These are phyloP conservation scores for Tryphoninae sp. DNA, from an alignment of 2,888 invertebrate genomes.

Conservation along the genomic window DNA sequence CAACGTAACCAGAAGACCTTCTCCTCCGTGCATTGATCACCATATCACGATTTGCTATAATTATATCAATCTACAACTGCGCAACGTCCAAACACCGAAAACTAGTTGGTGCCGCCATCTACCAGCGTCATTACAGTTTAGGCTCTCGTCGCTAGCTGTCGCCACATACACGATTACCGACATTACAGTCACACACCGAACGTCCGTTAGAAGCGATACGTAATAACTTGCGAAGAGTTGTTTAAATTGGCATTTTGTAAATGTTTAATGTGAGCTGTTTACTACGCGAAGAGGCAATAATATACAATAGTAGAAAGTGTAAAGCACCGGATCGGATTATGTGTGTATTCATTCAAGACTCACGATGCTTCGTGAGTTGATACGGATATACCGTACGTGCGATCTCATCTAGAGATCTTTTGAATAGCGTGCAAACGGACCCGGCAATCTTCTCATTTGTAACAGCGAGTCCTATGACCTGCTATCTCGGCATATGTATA, in stretches of 20 bases:
- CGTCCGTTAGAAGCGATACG: neutral
- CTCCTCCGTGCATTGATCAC: conserved; percentile 23
- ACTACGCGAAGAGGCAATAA: conserved; percentile 65
- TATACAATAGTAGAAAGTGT: conserved; percentile 64
- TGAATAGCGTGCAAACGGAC: neutral
- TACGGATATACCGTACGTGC: neutral
- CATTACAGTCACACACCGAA: neutral
- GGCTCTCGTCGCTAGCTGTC: neutral
- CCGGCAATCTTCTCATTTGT: neutral
- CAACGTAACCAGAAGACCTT: conserved; percentile 13
- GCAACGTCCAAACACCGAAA: neutral
- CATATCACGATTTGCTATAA: conserved; percentile 29
- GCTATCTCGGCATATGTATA: conserved; percentile 36
- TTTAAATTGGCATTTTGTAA: conserved; percentile 65
- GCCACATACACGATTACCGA: neutral
- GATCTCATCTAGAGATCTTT: neutral
- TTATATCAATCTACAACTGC: conserved; percentile 18
- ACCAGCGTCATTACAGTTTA: neutral
- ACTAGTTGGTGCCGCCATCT: conserved; percentile 12
- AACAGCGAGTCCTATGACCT: neutral
- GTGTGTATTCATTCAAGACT: conserved; percentile 50
- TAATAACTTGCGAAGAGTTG: conserved; percentile 27
- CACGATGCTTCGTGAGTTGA: neutral
- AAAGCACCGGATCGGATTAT: conserved; percentile 42
- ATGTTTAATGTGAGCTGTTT: conserved; percentile 66